Evolutionary conservation across 2,797 vertebrate genomes (phyloP).

Genomic region (Amazonetta brasiliensis): DNA sequence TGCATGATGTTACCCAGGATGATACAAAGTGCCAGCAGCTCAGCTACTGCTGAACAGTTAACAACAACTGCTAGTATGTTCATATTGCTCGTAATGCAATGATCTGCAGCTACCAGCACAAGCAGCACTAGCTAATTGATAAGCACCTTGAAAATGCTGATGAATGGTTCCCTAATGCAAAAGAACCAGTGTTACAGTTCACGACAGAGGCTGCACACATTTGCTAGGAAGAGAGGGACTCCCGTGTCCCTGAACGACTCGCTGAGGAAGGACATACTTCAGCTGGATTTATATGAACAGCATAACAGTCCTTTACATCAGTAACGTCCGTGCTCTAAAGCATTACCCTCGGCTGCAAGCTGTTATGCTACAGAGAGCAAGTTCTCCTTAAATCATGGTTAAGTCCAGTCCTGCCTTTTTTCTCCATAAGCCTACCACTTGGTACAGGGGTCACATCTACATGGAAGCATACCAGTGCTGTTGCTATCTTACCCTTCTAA

Average conservation of each 20-base stretch:
- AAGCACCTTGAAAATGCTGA: not conserved
- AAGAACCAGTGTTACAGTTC: not conserved
- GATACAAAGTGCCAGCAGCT: not conserved
- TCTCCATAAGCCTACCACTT: not conserved
- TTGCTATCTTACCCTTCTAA: not conserved
- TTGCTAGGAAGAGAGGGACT: not conserved
- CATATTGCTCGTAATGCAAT: not conserved
- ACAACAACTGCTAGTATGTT: not conserved
- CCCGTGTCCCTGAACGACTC: not conserved
- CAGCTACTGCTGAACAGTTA: not conserved
- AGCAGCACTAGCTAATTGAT: not conserved
- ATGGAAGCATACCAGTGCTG: not conserved
- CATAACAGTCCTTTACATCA: not conserved
- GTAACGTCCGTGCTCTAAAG: not conserved
- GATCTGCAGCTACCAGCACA: not conserved
- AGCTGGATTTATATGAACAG: not conserved
- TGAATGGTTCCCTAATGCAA: not conserved
- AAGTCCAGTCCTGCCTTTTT: not conserved
- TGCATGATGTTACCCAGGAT: not conserved
- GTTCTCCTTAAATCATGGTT: not conserved
- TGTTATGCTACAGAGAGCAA: not conserved
- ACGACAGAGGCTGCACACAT: not conserved
- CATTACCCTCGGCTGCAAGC: not conserved
- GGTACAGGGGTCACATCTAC: not conserved
- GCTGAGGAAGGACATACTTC: not conserved